These are phyloP conservation scores for Steinernema hermaphroditum DNA, from an alignment of 2,888 invertebrate species.

Conservation along the genomic window DNA sequence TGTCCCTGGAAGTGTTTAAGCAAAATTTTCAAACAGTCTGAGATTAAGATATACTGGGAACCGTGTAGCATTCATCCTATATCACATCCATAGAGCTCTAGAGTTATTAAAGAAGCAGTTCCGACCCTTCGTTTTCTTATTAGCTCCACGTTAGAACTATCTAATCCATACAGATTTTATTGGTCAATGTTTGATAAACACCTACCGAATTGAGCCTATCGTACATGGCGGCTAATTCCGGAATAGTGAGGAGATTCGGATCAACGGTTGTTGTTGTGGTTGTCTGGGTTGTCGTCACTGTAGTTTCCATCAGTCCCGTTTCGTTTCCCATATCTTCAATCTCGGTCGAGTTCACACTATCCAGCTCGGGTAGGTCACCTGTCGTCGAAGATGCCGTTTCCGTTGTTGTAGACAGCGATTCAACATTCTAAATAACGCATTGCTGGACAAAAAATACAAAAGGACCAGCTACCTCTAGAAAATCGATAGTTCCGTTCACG, in stretches of 20 bases:
- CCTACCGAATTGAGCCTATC: conserved; percentile 31
- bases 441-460: background rate
- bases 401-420: conserved; percentile 32
- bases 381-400: background rate
- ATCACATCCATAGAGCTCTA: no score
- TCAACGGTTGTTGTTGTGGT: conserved; percentile 27
- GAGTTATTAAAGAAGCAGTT: no score
- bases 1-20: no score
- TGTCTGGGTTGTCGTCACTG: background rate
- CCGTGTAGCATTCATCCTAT: no score
- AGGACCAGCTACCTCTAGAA: background rate
- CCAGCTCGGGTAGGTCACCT: background rate
- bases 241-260: conserved; percentile 19
- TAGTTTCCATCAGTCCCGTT: background rate
- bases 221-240: conserved; percentile 28
- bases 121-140: no score
- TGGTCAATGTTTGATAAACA: background rate
- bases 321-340: background rate
- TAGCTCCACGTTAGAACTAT: no score
- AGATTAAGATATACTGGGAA: no score
- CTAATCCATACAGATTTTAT: no score
- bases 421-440: background rate
- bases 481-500: conserved; percentile 46
- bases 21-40: no score
- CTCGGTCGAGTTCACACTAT: background rate